These are phyloP conservation scores for Laspeyria flexula DNA, from an alignment of 2,888 invertebrate species.

Conservation along the genomic window DNA sequence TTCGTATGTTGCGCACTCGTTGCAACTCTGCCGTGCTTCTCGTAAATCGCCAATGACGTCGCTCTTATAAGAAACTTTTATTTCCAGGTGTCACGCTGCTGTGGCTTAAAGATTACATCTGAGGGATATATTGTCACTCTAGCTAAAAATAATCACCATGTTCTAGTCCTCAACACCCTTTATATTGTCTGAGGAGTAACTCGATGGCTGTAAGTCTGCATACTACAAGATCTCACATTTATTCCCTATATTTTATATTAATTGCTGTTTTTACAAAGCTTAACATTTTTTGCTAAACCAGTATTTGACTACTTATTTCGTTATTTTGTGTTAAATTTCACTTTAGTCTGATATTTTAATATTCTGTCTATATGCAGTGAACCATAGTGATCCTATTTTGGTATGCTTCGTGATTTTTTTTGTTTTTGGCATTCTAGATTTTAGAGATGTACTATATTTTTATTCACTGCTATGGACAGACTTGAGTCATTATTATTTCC, in stretches of 20 bases:
- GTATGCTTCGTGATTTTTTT: conserved; percentile 66
- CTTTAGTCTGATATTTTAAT: conserved; percentile 78
- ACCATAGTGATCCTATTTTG: conserved; percentile 61
- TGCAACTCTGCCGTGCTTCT: no score
- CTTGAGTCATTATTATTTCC: conserved; percentile 80
- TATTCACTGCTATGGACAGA: conserved; percentile 76
- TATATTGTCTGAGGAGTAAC: conserved; percentile 93
- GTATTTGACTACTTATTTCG: conserved; percentile 83
- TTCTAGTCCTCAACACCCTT: conserved; percentile 97
- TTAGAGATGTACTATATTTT: conserved; percentile 58
- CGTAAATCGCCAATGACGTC: no score
- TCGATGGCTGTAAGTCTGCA: conserved; percentile 86
- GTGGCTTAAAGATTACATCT: conserved; percentile 98
- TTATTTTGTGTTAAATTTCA: conserved; percentile 82
- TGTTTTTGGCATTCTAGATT: conserved; percentile 67
- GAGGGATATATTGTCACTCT: conserved; percentile 98
- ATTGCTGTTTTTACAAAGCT: conserved; percentile 85
- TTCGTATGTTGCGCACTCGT: no score
- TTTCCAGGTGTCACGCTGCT: conserved; percentile 97
- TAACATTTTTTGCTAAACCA: conserved; percentile 84
- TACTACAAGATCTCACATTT: conserved; percentile 86
- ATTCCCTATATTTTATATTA: conserved; percentile 85
- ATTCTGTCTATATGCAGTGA: conserved; percentile 74
- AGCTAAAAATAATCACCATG: conserved; percentile 99
- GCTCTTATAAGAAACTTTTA: no score